These are phyloP conservation scores for Lutraria lutraria DNA, from an alignment of 2,888 invertebrate genomes.

Conservation along the genomic window DNA sequence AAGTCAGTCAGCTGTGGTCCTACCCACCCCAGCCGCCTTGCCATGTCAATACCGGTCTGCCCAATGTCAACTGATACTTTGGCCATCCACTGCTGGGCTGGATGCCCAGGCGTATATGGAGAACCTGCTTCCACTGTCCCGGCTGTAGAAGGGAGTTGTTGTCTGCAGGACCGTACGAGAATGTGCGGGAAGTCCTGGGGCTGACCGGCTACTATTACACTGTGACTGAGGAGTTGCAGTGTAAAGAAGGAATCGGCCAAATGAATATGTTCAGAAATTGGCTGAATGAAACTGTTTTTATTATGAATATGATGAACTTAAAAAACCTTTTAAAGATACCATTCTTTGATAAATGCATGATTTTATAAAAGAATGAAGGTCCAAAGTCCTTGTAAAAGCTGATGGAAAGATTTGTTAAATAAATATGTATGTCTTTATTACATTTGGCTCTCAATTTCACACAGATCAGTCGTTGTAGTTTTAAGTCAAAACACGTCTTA, in stretches of 20 bases:
- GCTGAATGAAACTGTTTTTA: no score
- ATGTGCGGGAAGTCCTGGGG: conserved; percentile 62
- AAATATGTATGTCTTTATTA: not conserved
- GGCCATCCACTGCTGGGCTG: conserved; percentile 57
- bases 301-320: no score
- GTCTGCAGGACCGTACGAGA: conserved; percentile 53
- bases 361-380: conserved; percentile 37
- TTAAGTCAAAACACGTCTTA: no score
- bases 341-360: not conserved
- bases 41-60: not conserved
- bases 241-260: conserved; percentile 16
- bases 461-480: no score
- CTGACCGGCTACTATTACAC: conserved; percentile 59
- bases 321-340: conserved; percentile 39
- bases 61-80: conserved; percentile 57
- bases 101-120: conserved; percentile 61
- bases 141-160: conserved; percentile 36
- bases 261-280: no score
- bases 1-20: not conserved
- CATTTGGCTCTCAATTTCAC: no score
- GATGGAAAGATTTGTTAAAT: conserved; percentile 43
- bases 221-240: conserved; percentile 60
- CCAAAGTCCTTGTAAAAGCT: conserved; percentile 54
- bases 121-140: conserved; percentile 45
- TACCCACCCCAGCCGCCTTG: not conserved